Evolutionary conservation across 2,113 vertebrate species (phyloP).

Genomic region (Dromiciops gliroides): DNA sequence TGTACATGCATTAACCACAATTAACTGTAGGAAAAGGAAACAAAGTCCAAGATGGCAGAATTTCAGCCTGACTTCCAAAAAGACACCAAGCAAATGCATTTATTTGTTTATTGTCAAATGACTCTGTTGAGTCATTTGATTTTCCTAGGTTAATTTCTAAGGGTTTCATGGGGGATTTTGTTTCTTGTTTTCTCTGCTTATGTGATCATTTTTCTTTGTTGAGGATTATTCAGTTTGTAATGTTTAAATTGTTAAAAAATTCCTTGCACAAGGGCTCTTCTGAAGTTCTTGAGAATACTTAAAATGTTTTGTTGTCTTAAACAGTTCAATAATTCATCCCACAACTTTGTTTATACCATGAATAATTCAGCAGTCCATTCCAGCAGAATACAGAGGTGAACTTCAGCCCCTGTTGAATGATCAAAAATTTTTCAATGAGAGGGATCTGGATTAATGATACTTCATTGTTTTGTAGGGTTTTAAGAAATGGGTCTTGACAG

Average conservation of each 20-base stretch:
- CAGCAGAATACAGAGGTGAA: constrained; percentile 24
- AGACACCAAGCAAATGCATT: neutral
- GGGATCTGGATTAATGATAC: constrained; percentile 21
- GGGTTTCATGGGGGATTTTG: neutral
- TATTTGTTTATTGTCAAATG: neutral
- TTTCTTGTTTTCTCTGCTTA: neutral
- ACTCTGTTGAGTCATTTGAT: neutral
- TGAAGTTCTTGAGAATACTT: constrained; percentile 33
- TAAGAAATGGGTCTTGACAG: constrained; percentile 11
- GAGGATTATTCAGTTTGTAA: neutral
- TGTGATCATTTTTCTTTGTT: neutral
- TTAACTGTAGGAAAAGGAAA: neutral
- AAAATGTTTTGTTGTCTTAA: constrained; percentile 10
- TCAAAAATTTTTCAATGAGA: constrained; percentile 32
- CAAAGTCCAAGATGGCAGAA: neutral
- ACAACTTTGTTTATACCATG: constrained; percentile 47
- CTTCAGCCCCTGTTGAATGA: constrained; percentile 32
- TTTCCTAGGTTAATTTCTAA: neutral
- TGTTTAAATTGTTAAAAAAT: neutral
- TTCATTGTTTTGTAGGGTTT: neutral
- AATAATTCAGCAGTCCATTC: constrained; percentile 38
- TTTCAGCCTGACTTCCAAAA: neutral
- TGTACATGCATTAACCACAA: neutral
- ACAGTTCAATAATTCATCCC: constrained; percentile 35
- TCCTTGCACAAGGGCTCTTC: neutral